Evolutionary conservation across 2,888 invertebrate genomes (phyloP).

Genomic region (Xiphydria camelus): DNA sequence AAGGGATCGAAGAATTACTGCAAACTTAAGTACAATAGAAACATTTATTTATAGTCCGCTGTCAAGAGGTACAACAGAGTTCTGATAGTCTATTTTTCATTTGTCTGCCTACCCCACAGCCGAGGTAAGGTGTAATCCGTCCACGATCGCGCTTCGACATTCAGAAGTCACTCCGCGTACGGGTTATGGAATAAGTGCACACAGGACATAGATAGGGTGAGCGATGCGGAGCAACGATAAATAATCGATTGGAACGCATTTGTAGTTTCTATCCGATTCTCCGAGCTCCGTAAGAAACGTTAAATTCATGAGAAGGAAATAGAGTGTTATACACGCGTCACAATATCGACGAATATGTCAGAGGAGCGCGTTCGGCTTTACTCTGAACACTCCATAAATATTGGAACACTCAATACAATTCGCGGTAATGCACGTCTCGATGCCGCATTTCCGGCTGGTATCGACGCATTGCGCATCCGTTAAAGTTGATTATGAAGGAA

Average conservation of each 20-base stretch:
- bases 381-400: too few relatives aligned
- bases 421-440: too few relatives aligned
- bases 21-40: constrained; percentile 56
- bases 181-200: constrained; percentile 47
- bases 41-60: constrained; percentile 52
- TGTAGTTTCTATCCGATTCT: not conserved
- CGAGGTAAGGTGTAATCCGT: constrained; percentile 25
- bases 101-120: constrained; percentile 16
- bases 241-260: not conserved
- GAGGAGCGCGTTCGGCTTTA: too few relatives aligned
- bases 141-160: constrained; percentile 14
- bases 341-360: not conserved
- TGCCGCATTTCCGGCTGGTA: too few relatives aligned
- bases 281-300: not conserved
- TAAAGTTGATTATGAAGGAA: not conserved
- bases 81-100: constrained; percentile 44
- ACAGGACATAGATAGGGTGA: constrained; percentile 50
- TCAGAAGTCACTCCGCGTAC: constrained; percentile 25
- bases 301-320: too few relatives aligned
- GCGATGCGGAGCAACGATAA: not conserved
- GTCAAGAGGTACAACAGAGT: constrained; percentile 44
- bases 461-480: not conserved
- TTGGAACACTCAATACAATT: too few relatives aligned
- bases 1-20: too few relatives aligned
- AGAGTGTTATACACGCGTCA: too few relatives aligned